Evolutionary conservation across 2,797 vertebrate species (phyloP).

Genomic region (Cyclura pinguis): DNA sequence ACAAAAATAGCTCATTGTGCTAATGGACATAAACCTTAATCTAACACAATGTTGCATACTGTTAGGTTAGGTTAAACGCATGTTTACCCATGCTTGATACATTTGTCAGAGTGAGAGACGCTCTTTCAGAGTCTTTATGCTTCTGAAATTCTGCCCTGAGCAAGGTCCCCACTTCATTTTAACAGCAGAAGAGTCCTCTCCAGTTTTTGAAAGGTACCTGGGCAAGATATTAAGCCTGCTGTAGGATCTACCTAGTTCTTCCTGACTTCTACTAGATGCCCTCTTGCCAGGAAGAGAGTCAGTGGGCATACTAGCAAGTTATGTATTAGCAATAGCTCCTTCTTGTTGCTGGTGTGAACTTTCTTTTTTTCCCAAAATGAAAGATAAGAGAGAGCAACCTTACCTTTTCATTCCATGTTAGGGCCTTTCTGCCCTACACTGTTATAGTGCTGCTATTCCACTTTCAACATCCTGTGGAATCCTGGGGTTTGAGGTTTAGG

Average conservation of each 20-base stretch:
- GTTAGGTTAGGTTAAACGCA: neutral
- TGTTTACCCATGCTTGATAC: neutral
- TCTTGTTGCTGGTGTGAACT: neutral
- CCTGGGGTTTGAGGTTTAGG: too few relatives aligned
- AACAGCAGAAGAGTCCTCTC: neutral
- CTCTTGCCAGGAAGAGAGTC: neutral
- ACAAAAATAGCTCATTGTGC: conserved; percentile 32
- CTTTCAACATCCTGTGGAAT: too few relatives aligned
- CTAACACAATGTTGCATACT: neutral
- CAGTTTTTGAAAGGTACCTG: neutral
- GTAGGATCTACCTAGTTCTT: neutral
- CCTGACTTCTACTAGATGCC: neutral
- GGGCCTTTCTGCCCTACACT: too few relatives aligned
- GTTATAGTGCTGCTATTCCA: too few relatives aligned
- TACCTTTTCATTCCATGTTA: neutral
- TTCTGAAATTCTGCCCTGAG: neutral
- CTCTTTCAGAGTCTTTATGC: neutral
- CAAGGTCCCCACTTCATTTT: neutral
- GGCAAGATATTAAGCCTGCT: neutral
- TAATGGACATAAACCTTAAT: conserved; percentile 45
- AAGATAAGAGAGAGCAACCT: neutral
- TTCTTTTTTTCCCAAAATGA: neutral
- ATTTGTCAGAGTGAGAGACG: neutral
- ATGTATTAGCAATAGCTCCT: neutral
- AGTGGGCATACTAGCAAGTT: neutral